phyloP scores from a whole-genome alignment of 2,113 vertebrate genomes.

The Hypocryptadius cinnamomeus region DNA sequence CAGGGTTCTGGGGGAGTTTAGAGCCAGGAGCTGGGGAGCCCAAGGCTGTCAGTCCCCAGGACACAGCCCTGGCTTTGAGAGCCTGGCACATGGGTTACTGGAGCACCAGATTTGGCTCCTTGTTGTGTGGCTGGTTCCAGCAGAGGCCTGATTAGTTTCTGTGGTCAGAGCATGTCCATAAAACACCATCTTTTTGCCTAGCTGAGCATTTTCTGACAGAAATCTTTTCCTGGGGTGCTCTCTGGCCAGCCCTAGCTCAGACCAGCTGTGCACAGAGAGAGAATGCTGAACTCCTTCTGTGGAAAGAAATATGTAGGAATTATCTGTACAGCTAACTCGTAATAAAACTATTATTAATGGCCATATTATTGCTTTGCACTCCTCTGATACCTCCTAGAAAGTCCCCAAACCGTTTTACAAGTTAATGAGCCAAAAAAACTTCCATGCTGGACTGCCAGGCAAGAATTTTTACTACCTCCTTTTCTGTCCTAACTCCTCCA shows the following conservation, averaged over 20 bases:
- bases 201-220: background rate
- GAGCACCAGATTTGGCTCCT: background rate
- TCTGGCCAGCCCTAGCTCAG: background rate
- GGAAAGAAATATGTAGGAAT: background rate
- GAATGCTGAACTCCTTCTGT: background rate
- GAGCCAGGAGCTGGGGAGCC: background rate
- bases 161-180: background rate
- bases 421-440: background rate
- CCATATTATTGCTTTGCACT: background rate
- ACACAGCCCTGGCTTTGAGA: background rate
- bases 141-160: background rate
- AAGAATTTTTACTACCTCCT: background rate
- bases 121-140: background rate
- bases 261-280: background rate
- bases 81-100: background rate
- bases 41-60: background rate
- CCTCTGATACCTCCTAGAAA: background rate
- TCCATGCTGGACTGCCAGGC: background rate
- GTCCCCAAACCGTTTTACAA: background rate
- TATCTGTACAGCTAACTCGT: background rate
- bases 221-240: background rate
- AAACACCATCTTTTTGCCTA: background rate
- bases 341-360: background rate
- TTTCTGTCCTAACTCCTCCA: background rate
- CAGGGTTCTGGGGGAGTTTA: rapidly evolving